phyloP scores from a whole-genome alignment of 2,113 vertebrate genomes.

The Nycticryphes semicollaris region DNA sequence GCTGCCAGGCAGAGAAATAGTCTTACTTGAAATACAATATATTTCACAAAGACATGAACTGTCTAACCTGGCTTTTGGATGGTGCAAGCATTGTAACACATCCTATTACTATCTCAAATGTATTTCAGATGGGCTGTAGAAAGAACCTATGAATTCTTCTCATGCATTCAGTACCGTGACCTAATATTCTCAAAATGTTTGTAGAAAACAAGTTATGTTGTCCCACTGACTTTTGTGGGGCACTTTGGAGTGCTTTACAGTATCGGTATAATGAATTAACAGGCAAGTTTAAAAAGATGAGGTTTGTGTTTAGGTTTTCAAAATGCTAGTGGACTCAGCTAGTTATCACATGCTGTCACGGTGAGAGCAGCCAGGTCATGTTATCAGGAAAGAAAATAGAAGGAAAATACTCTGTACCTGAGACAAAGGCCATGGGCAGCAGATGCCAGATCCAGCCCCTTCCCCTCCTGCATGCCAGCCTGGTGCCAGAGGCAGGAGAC shows the following conservation, averaged over 20 bases:
- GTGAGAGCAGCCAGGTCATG: slow-evolving; percentile 74
- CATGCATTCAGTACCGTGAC: neutral
- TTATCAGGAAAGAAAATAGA: slow-evolving; percentile 60
- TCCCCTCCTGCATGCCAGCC: neutral
- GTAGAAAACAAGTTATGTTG: neutral
- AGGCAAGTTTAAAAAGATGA: neutral
- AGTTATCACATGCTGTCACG: slow-evolving; percentile 80
- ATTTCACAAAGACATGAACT: slow-evolving; percentile 15
- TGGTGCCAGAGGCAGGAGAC: neutral
- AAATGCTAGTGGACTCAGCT: neutral
- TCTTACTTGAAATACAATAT: slow-evolving; percentile 8
- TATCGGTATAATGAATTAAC: slow-evolving; percentile 4
- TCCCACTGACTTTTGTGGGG: neutral
- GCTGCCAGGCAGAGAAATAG: slow-evolving; percentile 36
- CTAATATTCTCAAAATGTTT: neutral
- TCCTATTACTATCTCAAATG: neutral
- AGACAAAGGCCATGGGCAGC: neutral
- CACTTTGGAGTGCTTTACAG: neutral
- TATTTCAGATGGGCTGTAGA: neutral
- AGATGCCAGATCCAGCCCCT: neutral
- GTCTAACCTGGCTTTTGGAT: neutral
- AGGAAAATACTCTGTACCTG: neutral
- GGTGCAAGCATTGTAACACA: neutral
- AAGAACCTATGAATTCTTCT: neutral
- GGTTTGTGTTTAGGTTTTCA: neutral